phyloP scores from a whole-genome alignment of 2,888 invertebrate species.

The Brachylomia viminalis region DNA sequence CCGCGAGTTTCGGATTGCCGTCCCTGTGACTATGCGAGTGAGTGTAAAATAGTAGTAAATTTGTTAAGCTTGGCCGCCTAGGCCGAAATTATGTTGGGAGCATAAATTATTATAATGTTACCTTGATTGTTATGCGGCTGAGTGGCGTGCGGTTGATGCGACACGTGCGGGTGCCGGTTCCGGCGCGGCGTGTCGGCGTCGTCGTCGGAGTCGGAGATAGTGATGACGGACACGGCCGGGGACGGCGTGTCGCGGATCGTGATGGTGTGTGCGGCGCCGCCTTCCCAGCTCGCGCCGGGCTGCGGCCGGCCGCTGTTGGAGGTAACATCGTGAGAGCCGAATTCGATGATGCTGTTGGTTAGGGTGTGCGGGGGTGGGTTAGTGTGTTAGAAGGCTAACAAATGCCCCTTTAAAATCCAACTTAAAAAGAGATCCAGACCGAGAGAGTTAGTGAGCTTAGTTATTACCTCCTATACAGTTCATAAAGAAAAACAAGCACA shows the following conservation, averaged over 20 bases:
- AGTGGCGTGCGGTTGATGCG: constrained; percentile 50
- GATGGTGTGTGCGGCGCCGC: constrained; percentile 94
- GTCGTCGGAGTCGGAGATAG: constrained; percentile 96
- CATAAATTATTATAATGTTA: constrained; percentile 37
- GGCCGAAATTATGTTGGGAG: no score
- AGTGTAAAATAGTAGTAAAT: neutral
- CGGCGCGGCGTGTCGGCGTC: constrained; percentile 88
- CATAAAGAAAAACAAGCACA: neutral
- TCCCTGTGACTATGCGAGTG: neutral
- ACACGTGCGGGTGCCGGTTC: constrained; percentile 44
- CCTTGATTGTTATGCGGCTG: constrained; percentile 76
- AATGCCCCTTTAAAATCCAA: neutral
- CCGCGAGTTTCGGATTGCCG: no score
- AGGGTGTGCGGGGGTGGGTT: neutral
- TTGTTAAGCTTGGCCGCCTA: neutral
- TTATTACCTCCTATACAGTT: neutral
- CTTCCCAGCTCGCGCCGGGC: neutral
- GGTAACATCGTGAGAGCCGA: constrained; percentile 20
- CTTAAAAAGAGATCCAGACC: neutral
- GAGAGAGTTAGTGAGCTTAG: neutral
- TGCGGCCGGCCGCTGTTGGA: constrained; percentile 19
- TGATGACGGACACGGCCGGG: constrained; percentile 98
- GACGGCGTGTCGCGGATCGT: constrained; percentile 98
- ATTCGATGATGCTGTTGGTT: constrained; percentile 50
- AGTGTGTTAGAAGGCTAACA: neutral